Evolutionary conservation across 1,140 invertebrate genomes (phyloP).

Genomic region (Lucilia cuprina): DNA sequence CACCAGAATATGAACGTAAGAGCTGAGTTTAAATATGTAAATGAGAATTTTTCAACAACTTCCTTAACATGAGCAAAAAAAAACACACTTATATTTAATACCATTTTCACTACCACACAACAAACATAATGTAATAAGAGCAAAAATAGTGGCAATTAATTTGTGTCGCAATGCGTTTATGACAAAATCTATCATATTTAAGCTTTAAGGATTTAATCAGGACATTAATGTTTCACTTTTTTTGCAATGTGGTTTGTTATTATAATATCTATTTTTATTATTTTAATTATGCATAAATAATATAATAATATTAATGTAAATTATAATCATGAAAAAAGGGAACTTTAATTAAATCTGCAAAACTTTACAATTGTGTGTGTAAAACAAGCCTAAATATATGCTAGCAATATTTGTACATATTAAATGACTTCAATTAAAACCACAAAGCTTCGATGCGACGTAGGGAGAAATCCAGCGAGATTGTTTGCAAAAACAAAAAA

Average conservation of each 20-base stretch:
- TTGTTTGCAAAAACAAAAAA: background rate
- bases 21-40: background rate
- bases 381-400: background rate
- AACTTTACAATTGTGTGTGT: background rate
- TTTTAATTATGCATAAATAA: background rate
- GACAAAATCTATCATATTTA: background rate
- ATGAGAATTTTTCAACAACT: background rate
- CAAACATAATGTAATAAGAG: background rate
- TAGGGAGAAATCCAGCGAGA: background rate
- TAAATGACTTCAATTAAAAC: background rate
- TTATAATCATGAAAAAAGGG: background rate
- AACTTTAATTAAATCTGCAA: background rate
- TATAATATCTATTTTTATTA: background rate
- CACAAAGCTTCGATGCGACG: background rate
- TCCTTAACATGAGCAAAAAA: background rate
- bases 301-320: background rate
- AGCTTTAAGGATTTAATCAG: background rate
- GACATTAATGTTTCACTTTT: background rate
- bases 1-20: background rate
- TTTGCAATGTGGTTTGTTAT: background rate
- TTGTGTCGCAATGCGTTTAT: conserved; percentile 1
- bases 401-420: background rate
- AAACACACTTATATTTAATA: background rate
- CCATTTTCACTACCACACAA: background rate
- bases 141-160: background rate